phyloP scores from a whole-genome alignment of 2,113 vertebrate genomes.

The Campylomormyrus numenius region DNA sequence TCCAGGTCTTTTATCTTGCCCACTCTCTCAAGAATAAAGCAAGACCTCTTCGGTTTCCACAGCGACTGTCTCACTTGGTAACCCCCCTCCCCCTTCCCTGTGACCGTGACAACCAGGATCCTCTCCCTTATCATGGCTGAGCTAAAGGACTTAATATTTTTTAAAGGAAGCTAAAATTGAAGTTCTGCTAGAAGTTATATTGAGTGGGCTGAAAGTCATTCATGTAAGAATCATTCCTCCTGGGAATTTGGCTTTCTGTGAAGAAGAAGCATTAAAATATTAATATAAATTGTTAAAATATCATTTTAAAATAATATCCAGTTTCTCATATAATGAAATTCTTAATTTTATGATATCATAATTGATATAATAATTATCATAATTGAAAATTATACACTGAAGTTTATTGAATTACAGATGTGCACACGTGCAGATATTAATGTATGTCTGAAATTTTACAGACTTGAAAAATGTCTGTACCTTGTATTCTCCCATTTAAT shows the following conservation, averaged over 20 bases:
- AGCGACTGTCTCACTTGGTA: conserved; percentile 20
- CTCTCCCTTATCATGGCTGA: background rate
- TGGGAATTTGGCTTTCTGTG: background rate
- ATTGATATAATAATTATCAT: background rate
- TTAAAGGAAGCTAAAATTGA: background rate
- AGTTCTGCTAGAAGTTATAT: background rate
- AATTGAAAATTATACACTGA: background rate
- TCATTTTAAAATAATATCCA: background rate
- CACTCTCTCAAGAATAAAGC: background rate
- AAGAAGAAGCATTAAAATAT: background rate
- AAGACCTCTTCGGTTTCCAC: conserved; percentile 15
- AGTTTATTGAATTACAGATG: background rate
- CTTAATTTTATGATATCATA: background rate
- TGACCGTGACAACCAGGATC: conserved; percentile 10
- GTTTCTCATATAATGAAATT: background rate
- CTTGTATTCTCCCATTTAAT: background rate
- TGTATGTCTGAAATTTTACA: background rate
- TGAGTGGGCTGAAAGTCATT: background rate
- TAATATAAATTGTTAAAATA: background rate
- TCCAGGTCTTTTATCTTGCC: background rate
- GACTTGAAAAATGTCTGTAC: background rate
- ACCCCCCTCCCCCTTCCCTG: background rate
- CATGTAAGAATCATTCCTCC: background rate
- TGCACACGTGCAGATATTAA: background rate
- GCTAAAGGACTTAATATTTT: background rate